Evolutionary conservation across 2,888 invertebrate genomes (phyloP).

Genomic region (Iphiclides podalirius): DNA sequence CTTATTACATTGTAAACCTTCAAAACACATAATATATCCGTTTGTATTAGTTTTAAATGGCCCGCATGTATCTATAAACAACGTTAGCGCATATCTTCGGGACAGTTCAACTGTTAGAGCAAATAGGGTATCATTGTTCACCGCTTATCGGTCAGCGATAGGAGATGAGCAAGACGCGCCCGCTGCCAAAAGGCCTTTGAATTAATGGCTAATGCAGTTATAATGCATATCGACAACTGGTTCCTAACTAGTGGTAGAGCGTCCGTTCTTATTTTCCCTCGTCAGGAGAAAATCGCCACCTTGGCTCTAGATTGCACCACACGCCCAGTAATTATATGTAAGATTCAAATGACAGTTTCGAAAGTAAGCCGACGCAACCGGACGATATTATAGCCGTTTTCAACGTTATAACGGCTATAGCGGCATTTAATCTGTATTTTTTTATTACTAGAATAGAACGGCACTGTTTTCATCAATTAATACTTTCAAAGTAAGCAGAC

Average conservation of each 20-base stretch:
- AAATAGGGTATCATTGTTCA: slow-evolving; percentile 18
- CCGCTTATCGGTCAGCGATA: slow-evolving; percentile 16
- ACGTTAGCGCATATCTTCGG: too few species aligned
- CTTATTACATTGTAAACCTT: too few species aligned
- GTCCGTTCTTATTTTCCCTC: slow-evolving; percentile 17
- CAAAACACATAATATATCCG: too few species aligned
- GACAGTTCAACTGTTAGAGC: slow-evolving; percentile 17
- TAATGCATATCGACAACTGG: not conserved
- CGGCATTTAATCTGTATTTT: slow-evolving; percentile 25
- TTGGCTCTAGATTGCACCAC: slow-evolving; percentile 4
- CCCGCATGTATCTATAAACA: too few species aligned
- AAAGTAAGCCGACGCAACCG: slow-evolving; percentile 11
- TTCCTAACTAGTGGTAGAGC: slow-evolving; percentile 3
- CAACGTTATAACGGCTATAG: not conserved
- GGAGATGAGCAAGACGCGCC: not conserved
- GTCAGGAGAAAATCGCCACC: slow-evolving; percentile 18
- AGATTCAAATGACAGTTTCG: slow-evolving; percentile 20
- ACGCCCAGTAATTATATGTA: slow-evolving; percentile 21
- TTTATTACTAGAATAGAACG: too few species aligned
- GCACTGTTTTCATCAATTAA: too few species aligned
- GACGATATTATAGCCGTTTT: not conserved
- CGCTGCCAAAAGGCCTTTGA: not conserved
- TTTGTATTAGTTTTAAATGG: too few species aligned
- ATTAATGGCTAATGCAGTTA: slow-evolving; percentile 1
- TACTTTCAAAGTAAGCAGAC: too few species aligned